Conservation (phyloP, 2,888 invertebrate genomes). For the Cheilosia variabilis region DNA sequence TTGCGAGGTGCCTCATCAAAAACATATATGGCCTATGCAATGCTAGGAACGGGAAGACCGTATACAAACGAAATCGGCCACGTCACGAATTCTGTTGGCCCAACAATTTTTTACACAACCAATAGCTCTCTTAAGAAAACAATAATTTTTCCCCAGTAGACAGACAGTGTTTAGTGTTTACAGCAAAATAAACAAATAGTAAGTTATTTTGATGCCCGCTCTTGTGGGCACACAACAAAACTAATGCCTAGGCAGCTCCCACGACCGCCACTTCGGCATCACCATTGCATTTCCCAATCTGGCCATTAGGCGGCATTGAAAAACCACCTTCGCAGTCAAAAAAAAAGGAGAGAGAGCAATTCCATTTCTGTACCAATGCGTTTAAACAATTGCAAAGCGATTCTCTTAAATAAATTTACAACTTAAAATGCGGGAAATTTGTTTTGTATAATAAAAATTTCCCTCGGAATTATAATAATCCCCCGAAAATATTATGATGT, state of each 20-base stretch:
- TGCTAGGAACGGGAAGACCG: too few relatives aligned
- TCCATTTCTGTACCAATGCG: neutral
- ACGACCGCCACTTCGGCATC: neutral
- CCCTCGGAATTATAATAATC: conserved; percentile 24
- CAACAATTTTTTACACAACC: neutral
- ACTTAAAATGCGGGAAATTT: conserved; percentile 22
- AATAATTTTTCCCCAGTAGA: conserved; percentile 4
- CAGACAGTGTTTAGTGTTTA: conserved; percentile 21
- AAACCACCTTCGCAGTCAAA: conserved; percentile 4
- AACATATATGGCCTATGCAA: too few relatives aligned
- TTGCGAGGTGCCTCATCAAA: too few relatives aligned
- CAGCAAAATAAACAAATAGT: conserved; percentile 57
- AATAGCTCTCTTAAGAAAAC: conserved; percentile 8
- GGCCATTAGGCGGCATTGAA: neutral
- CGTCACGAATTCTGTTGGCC: too few relatives aligned
- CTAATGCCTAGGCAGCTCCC: neutral
- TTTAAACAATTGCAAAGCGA: conserved; percentile 48
- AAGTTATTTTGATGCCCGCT: conserved; percentile 23
- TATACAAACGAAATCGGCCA: too few relatives aligned
- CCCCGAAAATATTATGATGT: conserved; percentile 46
- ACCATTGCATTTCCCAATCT: conserved; percentile 52
- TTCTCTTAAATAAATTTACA: conserved; percentile 58
- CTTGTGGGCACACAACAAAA: conserved; percentile 20
- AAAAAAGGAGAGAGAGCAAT: conserved; percentile 31
- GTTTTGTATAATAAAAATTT: conserved; percentile 14